phyloP scores from a whole-genome alignment of 2,888 invertebrate species.

The Eupeodes luniger region DNA sequence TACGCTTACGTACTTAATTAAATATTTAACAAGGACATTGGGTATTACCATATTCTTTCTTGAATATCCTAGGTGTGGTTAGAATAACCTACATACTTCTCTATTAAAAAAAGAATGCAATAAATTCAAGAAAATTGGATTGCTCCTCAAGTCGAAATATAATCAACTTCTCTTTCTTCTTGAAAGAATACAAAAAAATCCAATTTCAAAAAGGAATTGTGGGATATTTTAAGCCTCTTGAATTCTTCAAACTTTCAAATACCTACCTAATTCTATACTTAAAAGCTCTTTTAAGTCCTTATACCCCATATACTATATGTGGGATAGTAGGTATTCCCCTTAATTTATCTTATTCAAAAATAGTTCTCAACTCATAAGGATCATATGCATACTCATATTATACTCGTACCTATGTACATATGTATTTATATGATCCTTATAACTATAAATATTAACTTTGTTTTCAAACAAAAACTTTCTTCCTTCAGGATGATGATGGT shows the following conservation, averaged over 20 bases:
- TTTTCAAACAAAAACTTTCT: constrained; percentile 15
- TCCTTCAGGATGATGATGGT: neutral
- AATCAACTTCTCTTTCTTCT: neutral
- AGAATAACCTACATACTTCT: neutral
- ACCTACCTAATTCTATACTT: neutral
- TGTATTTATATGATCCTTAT: neutral
- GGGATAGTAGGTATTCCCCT: neutral
- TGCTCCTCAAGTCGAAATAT: neutral
- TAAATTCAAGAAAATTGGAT: constrained; percentile 7
- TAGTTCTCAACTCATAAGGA: constrained; percentile 3
- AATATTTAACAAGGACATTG: neutral
- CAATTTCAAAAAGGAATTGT: neutral
- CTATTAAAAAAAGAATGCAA: constrained; percentile 1
- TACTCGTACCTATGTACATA: no score
- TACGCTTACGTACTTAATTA: neutral
- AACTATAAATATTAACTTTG: neutral
- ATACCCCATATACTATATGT: neutral
- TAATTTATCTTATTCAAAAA: constrained; percentile 21
- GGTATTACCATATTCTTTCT: neutral
- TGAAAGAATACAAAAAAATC: neutral
- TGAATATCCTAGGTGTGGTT: no score
- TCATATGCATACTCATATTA: no score
- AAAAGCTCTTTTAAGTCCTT: neutral
- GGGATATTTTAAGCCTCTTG: neutral
- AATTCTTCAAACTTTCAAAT: neutral